Evolutionary conservation across 2,888 invertebrate genomes (phyloP).

Genomic region (Lacanobia oleracea): DNA sequence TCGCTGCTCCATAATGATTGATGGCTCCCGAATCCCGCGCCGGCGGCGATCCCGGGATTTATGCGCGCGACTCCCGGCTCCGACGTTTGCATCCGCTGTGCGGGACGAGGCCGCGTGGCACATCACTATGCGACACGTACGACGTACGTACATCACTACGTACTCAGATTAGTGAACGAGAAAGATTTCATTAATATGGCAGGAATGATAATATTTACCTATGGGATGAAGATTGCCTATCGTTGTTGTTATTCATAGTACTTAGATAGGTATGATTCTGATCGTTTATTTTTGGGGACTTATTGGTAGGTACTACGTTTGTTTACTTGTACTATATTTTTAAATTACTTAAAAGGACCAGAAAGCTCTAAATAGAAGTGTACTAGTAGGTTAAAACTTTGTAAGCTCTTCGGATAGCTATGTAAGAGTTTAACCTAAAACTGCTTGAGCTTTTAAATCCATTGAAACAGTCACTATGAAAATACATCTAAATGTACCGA

Average conservation of each 20-base stretch:
- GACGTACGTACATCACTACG: conserved; percentile 50
- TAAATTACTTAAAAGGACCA: neutral
- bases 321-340: neutral
- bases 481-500: neutral
- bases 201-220: neutral
- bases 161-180: conserved; percentile 44
- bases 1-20: conserved; percentile 84
- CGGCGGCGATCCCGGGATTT: conserved; percentile 87
- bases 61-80: conserved; percentile 82
- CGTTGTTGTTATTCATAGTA: neutral
- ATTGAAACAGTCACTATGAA: neutral
- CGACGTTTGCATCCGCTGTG: conserved; percentile 82
- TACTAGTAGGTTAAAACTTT: neutral
- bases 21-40: conserved; percentile 88
- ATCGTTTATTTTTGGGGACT: neutral
- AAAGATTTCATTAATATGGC: conserved; percentile 18
- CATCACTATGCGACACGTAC: conserved; percentile 56
- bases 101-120: conserved; percentile 61
- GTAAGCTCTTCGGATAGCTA: neutral
- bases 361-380: neutral
- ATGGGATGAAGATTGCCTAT: neutral
- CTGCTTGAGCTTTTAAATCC: neutral
- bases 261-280: neutral
- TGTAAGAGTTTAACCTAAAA: neutral
- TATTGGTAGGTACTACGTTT: no score